Evolutionary conservation across 2,113 vertebrate genomes (phyloP), one percentile per base, ranked within the genome.

Genomic region (Xiphophorus couchianus): DNA sequence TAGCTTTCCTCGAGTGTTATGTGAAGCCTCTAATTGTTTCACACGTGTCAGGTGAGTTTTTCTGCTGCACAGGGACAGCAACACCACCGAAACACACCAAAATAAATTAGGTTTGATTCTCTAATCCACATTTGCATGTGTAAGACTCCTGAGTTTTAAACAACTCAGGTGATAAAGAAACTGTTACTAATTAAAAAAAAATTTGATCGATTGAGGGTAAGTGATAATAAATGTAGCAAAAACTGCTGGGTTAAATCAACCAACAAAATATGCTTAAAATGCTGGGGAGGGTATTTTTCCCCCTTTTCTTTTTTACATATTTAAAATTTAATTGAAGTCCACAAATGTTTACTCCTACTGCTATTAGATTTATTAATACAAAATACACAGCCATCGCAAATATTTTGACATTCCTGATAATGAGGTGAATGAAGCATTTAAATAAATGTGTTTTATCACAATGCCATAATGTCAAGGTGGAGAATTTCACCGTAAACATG

Each of bases 51-150:
- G 73, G 84, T 33, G 62, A 27, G 69, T 66, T 78, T 76, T 65
- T 9, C 60, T 62, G 28, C 76, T 84, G 82, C 78, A 29, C 71
- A 44, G 85, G 82, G 77, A 85, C 29, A 62, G 69, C 64, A 42
- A 60, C 7, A 14, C 66, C 71, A 63, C 71, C 39, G 71, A 30
- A 65, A 66, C 74, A 78, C 69, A 42, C 35, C 71, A 87, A 51
- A 70, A 78, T 81, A 84, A 84, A 87, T 90, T 85, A 89, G 61
- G 69, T 72, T 85, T 81, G 35, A 80, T 89, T 77, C 76, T 77
- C 80, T 73, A 74, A 79, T 84, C 80, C 77, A 48, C 65, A 75
- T 86, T 88, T 84, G 73, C 71, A 82, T 70, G 37, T 69, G 73
- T 37, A 63, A 74, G 35, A 76, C 60, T 77, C 69, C 48, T 29